Base-by-base conservation (phyloP, 2,797 vertebrate species). In the Crax fasciolata region DNA sequence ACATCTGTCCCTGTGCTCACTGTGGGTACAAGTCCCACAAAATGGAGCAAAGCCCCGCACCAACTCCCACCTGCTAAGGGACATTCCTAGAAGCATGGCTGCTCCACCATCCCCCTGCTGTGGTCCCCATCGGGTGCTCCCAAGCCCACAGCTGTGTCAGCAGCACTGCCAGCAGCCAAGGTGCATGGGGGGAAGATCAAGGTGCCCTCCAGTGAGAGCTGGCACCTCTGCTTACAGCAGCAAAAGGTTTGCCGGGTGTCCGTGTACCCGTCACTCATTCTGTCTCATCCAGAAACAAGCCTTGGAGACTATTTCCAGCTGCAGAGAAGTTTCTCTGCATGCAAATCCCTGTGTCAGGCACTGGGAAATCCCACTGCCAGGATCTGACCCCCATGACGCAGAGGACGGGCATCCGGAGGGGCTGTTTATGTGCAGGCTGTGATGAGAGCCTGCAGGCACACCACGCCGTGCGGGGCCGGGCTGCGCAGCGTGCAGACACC, bases 331-430 rank as follows among this genome's bases (percentile, higher is more conserved):
- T 89, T 63, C 84, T 93, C 84, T 3, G 13, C 73, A 83, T 43
- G 74, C 79, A 81, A 77, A 10, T 10, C 14, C 43, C 24, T 5
- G 38, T 2, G 3, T 72, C 2, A 27, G 49, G 73, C 39, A 27
- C 79, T 63, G 86, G 84, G 87, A 94, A 94, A 63, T 77, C 43
- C 80, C 85, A 79, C 44, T 2, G 24, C 24, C 48, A 15, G 59
- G 76, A 49, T 35, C 58, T 3, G 9, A 17, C 59, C 54, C 48
- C 86, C 11, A 58, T 95, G 94, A 93, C 39, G 93, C 96, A 95
- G 89, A 55, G 89, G 57, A 39, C 4, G 38, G 72, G 49, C 76
- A 88, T 52, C 90, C 20, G 13, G 10, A 15, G 68, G 77, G 83
- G 57, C 85, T 46, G 75, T 59, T 72, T 48, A 32, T 76, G 52